These are phyloP conservation scores for Euthynnus affinis DNA, from an alignment of 2,797 vertebrate genomes.

Conservation along the genomic window DNA sequence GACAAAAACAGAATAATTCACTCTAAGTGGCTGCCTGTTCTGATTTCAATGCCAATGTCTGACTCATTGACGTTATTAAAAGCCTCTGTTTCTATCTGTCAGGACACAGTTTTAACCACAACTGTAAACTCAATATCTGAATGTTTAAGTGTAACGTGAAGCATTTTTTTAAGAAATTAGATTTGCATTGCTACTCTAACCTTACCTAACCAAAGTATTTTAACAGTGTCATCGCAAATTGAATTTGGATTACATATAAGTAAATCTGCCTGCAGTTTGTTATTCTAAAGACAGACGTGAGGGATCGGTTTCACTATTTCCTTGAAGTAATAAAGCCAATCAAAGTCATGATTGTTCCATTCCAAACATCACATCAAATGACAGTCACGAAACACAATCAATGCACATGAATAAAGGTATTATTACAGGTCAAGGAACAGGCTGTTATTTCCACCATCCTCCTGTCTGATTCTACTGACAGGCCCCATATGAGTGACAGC, in stretches of 20 bases:
- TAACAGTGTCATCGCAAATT: neutral
- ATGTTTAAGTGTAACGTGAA: neutral
- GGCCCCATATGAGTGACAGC: too few species aligned
- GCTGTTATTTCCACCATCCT: too few species aligned
- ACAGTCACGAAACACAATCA: neutral
- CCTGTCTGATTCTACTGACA: too few species aligned
- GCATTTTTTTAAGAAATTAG: neutral
- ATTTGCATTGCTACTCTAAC: neutral
- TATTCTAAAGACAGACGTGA: neutral
- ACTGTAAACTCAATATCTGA: neutral
- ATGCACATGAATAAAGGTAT: neutral
- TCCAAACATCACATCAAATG: neutral
- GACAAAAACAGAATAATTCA: conserved; percentile 6
- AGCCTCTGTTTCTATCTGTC: neutral
- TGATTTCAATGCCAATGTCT: conserved; percentile 5
- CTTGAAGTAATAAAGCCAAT: neutral
- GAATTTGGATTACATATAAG: neutral
- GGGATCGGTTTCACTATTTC: neutral
- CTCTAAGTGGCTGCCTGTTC: conserved; percentile 12
- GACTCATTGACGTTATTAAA: conserved; percentile 3
- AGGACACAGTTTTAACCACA: neutral
- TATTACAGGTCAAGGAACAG: neutral
- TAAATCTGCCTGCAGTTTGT: neutral
- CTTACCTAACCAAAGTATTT: neutral
- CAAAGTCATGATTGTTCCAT: neutral